phyloP scores from a whole-genome alignment of 1,140 invertebrate species.

The Drosophila bipectinata region DNA sequence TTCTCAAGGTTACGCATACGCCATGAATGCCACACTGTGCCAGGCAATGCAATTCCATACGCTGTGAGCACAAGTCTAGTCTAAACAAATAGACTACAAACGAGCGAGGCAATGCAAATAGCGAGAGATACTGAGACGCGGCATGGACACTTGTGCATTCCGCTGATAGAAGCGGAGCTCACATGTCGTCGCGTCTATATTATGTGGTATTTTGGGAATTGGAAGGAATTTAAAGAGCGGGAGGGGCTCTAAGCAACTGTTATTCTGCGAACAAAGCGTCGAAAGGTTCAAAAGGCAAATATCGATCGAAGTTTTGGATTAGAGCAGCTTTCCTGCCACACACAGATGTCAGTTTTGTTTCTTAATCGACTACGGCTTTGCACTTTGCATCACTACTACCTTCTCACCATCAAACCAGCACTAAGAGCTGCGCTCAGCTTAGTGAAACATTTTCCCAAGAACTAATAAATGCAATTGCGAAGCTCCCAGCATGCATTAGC shows the following conservation, averaged over 20 bases:
- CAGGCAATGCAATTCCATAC: conserved; percentile 31
- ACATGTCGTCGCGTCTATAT: conserved; percentile 3
- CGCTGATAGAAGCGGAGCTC: conserved; percentile 57
- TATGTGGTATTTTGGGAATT: conserved; percentile 7
- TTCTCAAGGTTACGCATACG: conserved; percentile 79
- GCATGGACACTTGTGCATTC: conserved; percentile 68
- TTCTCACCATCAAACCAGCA: too few relatives aligned
- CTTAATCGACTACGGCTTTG: too few relatives aligned
- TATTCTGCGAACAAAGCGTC: conserved; percentile 45
- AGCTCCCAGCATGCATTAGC: conserved; percentile 25
- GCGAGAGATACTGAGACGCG: conserved; percentile 33
- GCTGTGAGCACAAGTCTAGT: conserved; percentile 27
- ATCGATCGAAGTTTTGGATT: conserved; percentile 20
- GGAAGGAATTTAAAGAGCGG: conserved; percentile 8
- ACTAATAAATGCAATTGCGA: conserved; percentile 56
- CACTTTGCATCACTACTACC: too few relatives aligned
- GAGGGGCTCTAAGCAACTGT: conserved; percentile 18
- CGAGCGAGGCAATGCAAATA: conserved; percentile 68
- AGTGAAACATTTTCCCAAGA: not conserved
- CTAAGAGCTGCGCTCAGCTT: too few relatives aligned
- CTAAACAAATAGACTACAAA: conserved; percentile 72
- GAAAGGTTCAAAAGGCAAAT: conserved; percentile 51
- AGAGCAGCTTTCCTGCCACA: not conserved
- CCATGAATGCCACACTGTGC: conserved; percentile 62
- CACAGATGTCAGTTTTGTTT: too few relatives aligned